These are phyloP conservation scores for Thymallus thymallus DNA, from an alignment of 2,113 vertebrate genomes.

Conservation along the genomic window DNA sequence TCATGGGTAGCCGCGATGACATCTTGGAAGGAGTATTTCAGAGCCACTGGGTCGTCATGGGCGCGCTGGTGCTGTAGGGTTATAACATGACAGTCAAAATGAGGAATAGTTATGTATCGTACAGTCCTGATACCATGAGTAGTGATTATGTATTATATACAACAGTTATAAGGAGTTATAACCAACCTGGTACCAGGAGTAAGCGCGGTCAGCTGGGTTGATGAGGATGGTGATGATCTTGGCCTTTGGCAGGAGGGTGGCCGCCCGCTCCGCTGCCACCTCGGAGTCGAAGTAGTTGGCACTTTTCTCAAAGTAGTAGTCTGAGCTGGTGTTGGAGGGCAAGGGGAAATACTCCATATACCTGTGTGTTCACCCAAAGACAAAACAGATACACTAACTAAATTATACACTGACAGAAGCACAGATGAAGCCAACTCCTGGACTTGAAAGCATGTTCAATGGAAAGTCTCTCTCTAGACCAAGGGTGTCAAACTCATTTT, in stretches of 20 bases:
- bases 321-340: conserved; percentile 95
- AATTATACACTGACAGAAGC: not conserved
- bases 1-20: conserved; percentile 86
- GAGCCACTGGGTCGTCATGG: conserved; percentile 86
- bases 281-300: conserved; percentile 99
- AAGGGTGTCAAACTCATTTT: no score
- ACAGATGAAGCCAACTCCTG: no score
- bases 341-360: conserved; percentile 98
- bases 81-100: no score
- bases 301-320: conserved; percentile 98
- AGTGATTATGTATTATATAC: no score
- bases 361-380: conserved; percentile 66
- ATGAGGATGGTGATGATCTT: conserved; percentile 96
- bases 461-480: no score
- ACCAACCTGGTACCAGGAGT: conserved; percentile 84
- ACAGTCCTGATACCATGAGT: conserved; percentile 54
- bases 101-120: no score
- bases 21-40: conserved; percentile 93
- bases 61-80: conserved; percentile 88
- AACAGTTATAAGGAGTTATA: no score
- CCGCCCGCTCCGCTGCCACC: conserved; percentile 85
- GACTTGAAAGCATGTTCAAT: no score
- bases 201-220: conserved; percentile 92
- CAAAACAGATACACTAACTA: conserved; percentile 16
- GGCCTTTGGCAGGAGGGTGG: conserved; percentile 88